Percentiles rank a stretch among this genome's conserved stretches.
Evolutionary conservation across 2,113 vertebrate genomes (phyloP).

Genomic region (Eurystomus gularis): DNA sequence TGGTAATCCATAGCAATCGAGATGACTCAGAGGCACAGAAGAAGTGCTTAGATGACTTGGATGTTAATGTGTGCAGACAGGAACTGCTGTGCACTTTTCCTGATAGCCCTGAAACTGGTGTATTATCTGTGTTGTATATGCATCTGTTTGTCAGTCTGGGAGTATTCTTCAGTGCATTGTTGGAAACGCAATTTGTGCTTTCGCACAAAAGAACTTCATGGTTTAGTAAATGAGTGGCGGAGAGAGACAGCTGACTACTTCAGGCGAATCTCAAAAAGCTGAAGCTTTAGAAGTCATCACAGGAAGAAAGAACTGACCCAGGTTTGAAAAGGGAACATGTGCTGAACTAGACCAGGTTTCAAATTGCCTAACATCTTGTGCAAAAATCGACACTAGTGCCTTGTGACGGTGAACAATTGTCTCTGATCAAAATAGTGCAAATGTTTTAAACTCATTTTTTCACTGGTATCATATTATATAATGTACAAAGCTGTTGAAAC

Average conservation of each 20-base stretch:
- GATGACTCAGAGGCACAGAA: slow-evolving; percentile 7
- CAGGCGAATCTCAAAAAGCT: background rate
- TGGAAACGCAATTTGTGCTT: background rate
- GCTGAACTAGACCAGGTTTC: background rate
- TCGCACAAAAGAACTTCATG: background rate
- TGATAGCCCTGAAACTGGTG: background rate
- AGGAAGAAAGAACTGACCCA: background rate
- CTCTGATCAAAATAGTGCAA: background rate
- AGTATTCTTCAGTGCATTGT: background rate
- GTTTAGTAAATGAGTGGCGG: background rate
- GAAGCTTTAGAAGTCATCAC: background rate
- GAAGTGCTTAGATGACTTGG: background rate
- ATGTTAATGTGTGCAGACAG: slow-evolving; percentile 38
- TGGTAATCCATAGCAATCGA: background rate
- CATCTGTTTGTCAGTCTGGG: background rate
- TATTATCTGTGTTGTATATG: background rate
- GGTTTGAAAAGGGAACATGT: background rate
- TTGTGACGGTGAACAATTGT: background rate
- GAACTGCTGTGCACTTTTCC: background rate
- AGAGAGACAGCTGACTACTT: background rate
- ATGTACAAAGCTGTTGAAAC: background rate
- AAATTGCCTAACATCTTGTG: background rate
- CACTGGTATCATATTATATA: background rate
- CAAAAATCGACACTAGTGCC: background rate
- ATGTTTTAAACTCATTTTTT: background rate